Evolutionary conservation across 1,140 invertebrate genomes (phyloP).

Genomic region (Telenomus remus): DNA sequence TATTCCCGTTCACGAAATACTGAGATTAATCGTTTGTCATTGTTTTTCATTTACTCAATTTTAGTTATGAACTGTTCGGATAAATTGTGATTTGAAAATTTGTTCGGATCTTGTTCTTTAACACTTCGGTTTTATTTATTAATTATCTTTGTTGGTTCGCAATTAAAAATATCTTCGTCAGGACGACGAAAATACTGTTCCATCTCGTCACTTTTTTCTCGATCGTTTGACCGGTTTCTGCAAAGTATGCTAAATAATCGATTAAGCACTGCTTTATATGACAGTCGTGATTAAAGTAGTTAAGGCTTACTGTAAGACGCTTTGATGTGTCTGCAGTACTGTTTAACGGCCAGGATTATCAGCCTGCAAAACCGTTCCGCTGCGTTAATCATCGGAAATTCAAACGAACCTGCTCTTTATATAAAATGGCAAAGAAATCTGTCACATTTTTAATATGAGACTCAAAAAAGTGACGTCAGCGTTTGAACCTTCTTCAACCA

Average conservation of each 20-base stretch:
- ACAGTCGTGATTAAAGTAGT: constrained; percentile 36
- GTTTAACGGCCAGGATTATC: constrained; percentile 36
- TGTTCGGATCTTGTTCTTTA: no score
- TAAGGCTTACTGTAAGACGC: constrained; percentile 44
- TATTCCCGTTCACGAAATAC: no score
- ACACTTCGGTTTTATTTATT: no score
- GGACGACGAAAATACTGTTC: no score
- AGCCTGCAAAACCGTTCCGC: constrained; percentile 12
- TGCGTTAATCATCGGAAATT: constrained; percentile 29
- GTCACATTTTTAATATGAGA: no score
- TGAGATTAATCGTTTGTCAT: no score
- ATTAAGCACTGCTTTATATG: constrained; percentile 25
- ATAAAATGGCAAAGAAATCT: not conserved
- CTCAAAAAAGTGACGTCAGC: not conserved
- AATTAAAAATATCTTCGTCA: no score
- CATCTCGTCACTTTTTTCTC: not conserved
- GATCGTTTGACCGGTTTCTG: constrained; percentile 3
- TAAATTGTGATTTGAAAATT: no score
- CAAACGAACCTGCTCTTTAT: not conserved
- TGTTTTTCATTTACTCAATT: no score
- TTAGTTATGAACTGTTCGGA: no score
- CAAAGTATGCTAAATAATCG: constrained; percentile 28
- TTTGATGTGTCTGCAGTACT: constrained; percentile 39
- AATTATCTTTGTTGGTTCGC: no score
- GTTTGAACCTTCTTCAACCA: no score